A percentile compares a stretch with the other conserved stretches of the same genome.
Evolutionary conservation across 2,797 vertebrate species (phyloP).

Genomic region (Nasua narica): DNA sequence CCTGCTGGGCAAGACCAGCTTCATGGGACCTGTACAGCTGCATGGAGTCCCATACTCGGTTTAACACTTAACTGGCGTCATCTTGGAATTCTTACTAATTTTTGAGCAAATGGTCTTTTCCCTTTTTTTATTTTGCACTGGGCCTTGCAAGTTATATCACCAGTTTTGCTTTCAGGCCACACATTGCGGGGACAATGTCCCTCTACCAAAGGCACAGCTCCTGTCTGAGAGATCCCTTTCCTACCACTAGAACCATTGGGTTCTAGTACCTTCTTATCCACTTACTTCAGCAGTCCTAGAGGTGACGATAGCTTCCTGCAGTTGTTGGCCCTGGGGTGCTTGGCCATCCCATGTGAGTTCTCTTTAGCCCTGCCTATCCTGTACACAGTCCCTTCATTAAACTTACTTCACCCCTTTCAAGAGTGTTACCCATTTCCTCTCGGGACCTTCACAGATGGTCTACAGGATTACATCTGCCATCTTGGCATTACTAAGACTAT

Average conservation of each 20-base stretch:
- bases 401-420: neutral
- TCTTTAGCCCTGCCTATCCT: neutral
- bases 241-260: neutral
- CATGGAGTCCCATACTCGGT: rapidly evolving
- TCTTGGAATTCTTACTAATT: neutral
- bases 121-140: neutral
- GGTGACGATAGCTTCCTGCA: neutral
- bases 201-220: neutral
- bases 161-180: neutral
- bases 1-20: neutral
- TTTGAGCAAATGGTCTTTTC: neutral
- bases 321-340: too few relatives aligned
- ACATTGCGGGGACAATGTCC: neutral
- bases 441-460: neutral
- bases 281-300: neutral
- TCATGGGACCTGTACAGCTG: rapidly evolving
- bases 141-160: neutral
- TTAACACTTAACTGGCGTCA: neutral
- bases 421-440: neutral
- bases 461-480: neutral
- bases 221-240: neutral
- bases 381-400: neutral
- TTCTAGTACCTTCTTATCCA: neutral
- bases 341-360: neutral
- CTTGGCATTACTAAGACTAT: neutral